Evolutionary conservation across 2,113 vertebrate species (phyloP).

Genomic region (Mobula hypostoma): DNA sequence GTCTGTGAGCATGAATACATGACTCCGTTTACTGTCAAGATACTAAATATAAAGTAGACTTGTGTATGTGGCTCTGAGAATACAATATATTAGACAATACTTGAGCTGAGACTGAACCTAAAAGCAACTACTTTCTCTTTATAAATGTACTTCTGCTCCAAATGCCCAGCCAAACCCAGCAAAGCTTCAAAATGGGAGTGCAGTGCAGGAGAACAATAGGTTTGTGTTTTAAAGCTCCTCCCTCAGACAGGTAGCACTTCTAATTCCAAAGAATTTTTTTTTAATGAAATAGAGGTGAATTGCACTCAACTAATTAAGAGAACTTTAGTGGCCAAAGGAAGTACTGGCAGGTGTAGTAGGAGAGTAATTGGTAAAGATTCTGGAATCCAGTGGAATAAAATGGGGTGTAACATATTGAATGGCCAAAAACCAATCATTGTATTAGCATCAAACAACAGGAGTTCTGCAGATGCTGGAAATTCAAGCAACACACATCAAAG

Average conservation of each 20-base stretch:
- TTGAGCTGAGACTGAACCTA: not conserved
- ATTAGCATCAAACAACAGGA: not conserved
- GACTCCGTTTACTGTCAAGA: not conserved
- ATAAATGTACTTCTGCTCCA: not conserved
- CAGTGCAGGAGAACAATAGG: not conserved
- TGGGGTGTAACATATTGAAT: not conserved
- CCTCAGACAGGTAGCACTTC: not conserved
- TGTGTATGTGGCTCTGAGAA: not conserved
- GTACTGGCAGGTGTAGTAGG: not conserved
- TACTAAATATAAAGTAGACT: not conserved
- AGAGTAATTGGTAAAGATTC: not conserved
- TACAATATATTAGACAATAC: not conserved
- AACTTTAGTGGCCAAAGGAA: not conserved
- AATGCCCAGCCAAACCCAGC: not conserved
- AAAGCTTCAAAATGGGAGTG: not conserved
- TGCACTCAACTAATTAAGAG: not conserved
- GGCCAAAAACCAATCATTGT: not conserved
- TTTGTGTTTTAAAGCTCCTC: not conserved
- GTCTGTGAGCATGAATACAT: not conserved
- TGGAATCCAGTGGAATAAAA: not conserved
- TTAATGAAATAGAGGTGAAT: not conserved
- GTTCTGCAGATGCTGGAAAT: too few species aligned
- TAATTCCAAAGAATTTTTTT: not conserved
- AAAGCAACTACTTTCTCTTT: not conserved
- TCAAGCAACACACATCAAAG: too few species aligned